Base-by-base conservation (phyloP, 2,797 vertebrate genomes). In the Chaunax sp. region DNA sequence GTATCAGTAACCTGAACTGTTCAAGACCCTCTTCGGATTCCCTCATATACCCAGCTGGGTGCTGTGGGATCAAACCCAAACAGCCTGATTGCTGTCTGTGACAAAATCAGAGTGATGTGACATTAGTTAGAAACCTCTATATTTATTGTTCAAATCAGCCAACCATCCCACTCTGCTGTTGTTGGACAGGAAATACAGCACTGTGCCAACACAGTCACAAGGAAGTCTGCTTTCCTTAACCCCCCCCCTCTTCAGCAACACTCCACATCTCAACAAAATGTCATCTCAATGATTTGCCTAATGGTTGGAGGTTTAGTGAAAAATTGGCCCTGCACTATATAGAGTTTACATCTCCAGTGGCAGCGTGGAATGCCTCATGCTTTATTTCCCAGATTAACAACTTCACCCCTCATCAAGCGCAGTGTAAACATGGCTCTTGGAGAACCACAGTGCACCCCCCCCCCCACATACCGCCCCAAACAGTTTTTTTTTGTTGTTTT, bases 101-200 rank as follows among this genome's bases (percentile, higher is more conserved):
- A 86, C 85, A 81, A 65, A 82, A 76, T 33, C 71, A 43, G 45
- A 37, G 55, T 25, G 11, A 75, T 20, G 65, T 86, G 80, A 89
- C 89, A 89, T 91, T 68, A 84, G 75, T 86, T 87, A 83, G 57
- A 77, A 72, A 72, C 55, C 46, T 1, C 71, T 55, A 10, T 93
- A 92, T 92, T 93, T 92, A 92, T 93, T 92, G 87, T 91, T 91
- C 22, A 67, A 90, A 86, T 88, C 87, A 83, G 84, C 83, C 87
- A 86, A 84, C 85, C 86, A 80, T 90, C 87, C 75, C 87, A 11
- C 47, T 79, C 60, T 91, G 88, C 87, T 92, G 90, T 87, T 91
- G 86, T 92, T 91, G 88, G 92, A 92, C 72, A 85, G 85, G 87
- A 90, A 90, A 87, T 45, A 54, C 69, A 67, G 80, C 5, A 18